Evolutionary conservation across 2,888 invertebrate species (phyloP).

Genomic region (Dione juno): DNA sequence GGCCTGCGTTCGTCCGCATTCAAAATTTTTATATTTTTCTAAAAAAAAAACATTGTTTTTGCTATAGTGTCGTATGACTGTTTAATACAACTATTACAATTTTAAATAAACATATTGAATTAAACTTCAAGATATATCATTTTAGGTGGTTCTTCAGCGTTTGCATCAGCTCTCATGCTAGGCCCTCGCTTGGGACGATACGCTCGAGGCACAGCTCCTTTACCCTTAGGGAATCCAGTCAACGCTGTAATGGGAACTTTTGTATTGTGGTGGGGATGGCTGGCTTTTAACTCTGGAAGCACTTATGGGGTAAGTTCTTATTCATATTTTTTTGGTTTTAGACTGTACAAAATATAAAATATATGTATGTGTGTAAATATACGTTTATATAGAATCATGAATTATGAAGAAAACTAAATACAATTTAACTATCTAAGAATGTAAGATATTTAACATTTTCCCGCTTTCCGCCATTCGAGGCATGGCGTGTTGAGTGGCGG

Average conservation of each 20-base stretch:
- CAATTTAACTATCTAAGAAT: background rate
- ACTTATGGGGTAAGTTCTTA: conserved; percentile 87
- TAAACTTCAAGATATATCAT: conserved; percentile 22
- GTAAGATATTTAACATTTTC: no score
- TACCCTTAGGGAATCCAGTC: conserved; percentile 93
- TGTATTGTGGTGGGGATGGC: conserved; percentile 98
- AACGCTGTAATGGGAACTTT: conserved; percentile 96
- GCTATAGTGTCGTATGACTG: no score
- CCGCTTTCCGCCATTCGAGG: no score
- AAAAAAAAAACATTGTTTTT: no score
- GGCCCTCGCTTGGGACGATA: conserved; percentile 94
- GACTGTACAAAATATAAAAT: no score
- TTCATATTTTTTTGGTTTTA: background rate
- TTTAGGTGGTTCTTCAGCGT: conserved; percentile 87
- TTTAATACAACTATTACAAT: no score
- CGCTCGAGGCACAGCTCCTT: conserved; percentile 88
- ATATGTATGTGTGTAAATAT: no score
- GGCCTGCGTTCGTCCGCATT: no score
- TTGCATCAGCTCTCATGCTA: conserved; percentile 94
- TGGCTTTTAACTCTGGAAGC: conserved; percentile 97
- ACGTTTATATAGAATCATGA: no score
- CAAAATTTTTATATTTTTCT: no score
- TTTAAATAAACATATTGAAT: no score
- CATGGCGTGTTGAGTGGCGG: no score
- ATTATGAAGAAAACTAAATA: background rate